Evolutionary conservation across 2,797 vertebrate species (phyloP).

Genomic region (Dromococcyx pavoninus): DNA sequence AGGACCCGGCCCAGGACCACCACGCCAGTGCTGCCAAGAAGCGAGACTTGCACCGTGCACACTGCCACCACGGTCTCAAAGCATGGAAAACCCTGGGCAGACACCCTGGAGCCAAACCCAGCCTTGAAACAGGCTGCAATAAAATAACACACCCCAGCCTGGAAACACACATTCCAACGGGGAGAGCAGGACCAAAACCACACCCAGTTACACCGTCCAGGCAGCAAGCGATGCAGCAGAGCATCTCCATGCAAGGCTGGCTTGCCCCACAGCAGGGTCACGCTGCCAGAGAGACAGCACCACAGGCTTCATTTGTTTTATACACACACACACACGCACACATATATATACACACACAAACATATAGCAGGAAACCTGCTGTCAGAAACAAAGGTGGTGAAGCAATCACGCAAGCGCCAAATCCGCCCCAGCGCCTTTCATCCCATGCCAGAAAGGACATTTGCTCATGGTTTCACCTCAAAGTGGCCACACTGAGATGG

Average conservation of each 20-base stretch:
- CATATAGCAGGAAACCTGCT: background rate
- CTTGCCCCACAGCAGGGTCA: background rate
- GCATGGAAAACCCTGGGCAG: background rate
- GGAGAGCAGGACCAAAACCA: background rate
- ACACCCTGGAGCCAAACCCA: background rate
- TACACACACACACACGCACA: too few relatives aligned
- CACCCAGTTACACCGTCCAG: background rate
- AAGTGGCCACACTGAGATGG: background rate
- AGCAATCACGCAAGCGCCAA: background rate
- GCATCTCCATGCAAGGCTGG: background rate
- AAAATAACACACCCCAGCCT: conserved; percentile 3
- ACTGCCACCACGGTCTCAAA: background rate
- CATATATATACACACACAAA: fast-evolving
- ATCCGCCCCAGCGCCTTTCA: background rate
- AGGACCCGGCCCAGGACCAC: background rate
- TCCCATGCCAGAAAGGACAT: background rate
- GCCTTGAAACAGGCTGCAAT: conserved; percentile 15
- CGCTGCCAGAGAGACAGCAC: fast-evolving
- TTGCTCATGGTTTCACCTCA: background rate
- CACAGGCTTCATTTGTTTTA: background rate
- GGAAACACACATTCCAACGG: background rate
- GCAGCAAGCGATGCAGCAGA: background rate
- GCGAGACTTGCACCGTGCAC: background rate
- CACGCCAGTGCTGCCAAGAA: fast-evolving
- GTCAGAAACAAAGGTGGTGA: background rate